These are phyloP conservation scores for Harpegnathos saltator DNA, from an alignment of 1,140 invertebrate genomes.

Conservation along the genomic window DNA sequence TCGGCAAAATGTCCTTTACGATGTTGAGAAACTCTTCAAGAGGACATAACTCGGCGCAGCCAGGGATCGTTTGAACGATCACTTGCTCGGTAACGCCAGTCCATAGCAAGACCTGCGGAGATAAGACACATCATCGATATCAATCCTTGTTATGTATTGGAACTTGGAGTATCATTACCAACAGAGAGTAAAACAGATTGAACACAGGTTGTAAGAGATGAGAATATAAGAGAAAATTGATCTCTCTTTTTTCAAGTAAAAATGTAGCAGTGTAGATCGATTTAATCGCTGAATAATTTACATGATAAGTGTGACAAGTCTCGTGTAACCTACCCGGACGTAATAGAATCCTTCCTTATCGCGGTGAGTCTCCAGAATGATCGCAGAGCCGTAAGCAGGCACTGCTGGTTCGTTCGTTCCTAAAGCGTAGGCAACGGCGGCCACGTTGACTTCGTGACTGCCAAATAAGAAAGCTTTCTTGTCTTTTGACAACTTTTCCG, in stretches of 20 bases:
- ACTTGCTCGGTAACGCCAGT: constrained; percentile 78
- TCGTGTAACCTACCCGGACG: constrained; percentile 72
- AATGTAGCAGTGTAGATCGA: background rate
- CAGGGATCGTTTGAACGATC: constrained; percentile 76
- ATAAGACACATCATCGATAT: background rate
- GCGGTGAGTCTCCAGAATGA: constrained; percentile 80
- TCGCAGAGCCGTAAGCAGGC: constrained; percentile 80
- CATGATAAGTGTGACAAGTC: background rate
- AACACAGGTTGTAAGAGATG: too few relatives aligned
- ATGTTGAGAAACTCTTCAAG: constrained; percentile 78
- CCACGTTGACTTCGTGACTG: constrained; percentile 81
- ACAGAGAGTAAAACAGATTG: too few relatives aligned
- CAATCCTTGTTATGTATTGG: background rate
- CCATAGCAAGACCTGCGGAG: constrained; percentile 76
- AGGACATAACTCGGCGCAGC: constrained; percentile 79
- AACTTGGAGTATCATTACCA: background rate
- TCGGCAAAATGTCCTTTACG: constrained; percentile 77
- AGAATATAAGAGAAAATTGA: background rate
- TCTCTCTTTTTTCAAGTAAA: constrained; percentile 1
- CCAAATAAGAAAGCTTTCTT: constrained; percentile 81
- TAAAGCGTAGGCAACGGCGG: constrained; percentile 72
- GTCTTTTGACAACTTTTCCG: constrained; percentile 69
- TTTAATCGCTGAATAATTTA: background rate
- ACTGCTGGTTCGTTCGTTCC: constrained; percentile 79
- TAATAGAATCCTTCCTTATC: constrained; percentile 77